These are phyloP conservation scores for Carabus problematicus DNA, from an alignment of 2,888 invertebrate genomes.

Conservation along the genomic window DNA sequence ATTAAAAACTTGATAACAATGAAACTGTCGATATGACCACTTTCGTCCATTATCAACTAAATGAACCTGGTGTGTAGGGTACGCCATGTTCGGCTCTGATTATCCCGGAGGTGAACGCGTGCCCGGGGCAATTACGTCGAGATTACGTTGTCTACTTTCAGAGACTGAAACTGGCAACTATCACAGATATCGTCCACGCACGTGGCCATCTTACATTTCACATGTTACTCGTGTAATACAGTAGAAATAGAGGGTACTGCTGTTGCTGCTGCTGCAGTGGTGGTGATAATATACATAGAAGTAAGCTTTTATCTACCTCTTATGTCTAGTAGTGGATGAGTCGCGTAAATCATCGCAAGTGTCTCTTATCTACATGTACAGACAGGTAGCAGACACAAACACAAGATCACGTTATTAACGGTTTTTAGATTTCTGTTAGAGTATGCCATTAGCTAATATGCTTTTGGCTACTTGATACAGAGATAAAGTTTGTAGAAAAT, in stretches of 20 bases:
- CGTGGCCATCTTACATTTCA: conserved; percentile 13
- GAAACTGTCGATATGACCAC: too few species aligned
- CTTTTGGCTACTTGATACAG: too few species aligned
- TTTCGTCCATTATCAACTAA: too few species aligned
- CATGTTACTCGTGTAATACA: background rate
- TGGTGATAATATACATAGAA: background rate
- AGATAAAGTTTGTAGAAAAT: too few species aligned
- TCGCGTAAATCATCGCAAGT: conserved; percentile 31
- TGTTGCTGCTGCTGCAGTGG: background rate
- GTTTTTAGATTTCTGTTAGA: too few species aligned
- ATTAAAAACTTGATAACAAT: too few species aligned
- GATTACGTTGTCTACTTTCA: conserved; percentile 15
- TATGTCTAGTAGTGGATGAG: conserved; percentile 14
- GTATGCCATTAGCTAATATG: too few species aligned
- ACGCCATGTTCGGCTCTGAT: conserved; percentile 6
- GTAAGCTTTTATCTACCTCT: conserved; percentile 5
- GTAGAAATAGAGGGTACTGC: background rate
- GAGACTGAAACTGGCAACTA: conserved; percentile 9
- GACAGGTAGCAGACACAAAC: background rate
- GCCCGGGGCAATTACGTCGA: conserved; percentile 22
- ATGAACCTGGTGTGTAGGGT: background rate
- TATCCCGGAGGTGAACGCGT: conserved; percentile 24
- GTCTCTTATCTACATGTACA: conserved; percentile 15
- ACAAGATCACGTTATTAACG: background rate
- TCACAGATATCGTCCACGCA: conserved; percentile 23